phyloP scores from a whole-genome alignment of 1,140 invertebrate genomes.

The Galleria mellonella region DNA sequence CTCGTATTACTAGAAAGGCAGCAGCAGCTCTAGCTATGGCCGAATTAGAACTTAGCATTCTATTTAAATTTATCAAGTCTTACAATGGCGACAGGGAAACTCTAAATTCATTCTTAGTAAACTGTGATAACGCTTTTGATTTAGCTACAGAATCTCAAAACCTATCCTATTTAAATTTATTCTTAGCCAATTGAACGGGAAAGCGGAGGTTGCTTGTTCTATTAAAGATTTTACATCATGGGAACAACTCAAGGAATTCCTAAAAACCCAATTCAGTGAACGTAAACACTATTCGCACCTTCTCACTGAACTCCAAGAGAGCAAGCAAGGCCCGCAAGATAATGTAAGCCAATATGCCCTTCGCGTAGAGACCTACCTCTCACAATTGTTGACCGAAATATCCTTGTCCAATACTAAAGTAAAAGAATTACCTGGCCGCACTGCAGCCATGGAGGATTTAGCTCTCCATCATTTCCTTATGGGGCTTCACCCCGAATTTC shows the following conservation, averaged over 20 bases:
- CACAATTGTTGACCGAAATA: constrained; percentile 20
- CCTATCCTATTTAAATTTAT: constrained; percentile 7
- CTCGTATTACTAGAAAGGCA: neutral
- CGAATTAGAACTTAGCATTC: constrained; percentile 4
- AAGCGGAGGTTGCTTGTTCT: constrained; percentile 1
- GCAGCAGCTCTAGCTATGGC: neutral
- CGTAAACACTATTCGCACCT: constrained; percentile 19
- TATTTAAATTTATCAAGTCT: constrained; percentile 2
- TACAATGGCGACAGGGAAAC: constrained; percentile 6
- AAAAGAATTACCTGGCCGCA: constrained; percentile 16
- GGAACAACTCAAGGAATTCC: constrained; percentile 17
- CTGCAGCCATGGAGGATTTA: constrained; percentile 20
- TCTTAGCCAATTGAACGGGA: constrained; percentile 1
- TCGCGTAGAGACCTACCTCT: constrained; percentile 16
- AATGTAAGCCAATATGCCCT: constrained; percentile 13
- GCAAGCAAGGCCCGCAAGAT: constrained; percentile 9
- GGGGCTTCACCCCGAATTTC: constrained; percentile 18
- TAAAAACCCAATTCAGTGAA: constrained; percentile 19
- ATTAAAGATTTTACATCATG: constrained; percentile 8
- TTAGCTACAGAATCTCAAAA: constrained; percentile 1
- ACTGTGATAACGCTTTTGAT: constrained; percentile 3
- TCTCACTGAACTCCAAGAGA: constrained; percentile 15
- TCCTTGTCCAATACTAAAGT: constrained; percentile 4
- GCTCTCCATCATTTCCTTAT: constrained; percentile 20
- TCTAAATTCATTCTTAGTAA: constrained; percentile 3